Evolutionary conservation across 53 echinoderm and acorn worm genomes (phyloP), one percentile per base, ranked within the genome.

Genomic region (Actinopyga echinites): DNA sequence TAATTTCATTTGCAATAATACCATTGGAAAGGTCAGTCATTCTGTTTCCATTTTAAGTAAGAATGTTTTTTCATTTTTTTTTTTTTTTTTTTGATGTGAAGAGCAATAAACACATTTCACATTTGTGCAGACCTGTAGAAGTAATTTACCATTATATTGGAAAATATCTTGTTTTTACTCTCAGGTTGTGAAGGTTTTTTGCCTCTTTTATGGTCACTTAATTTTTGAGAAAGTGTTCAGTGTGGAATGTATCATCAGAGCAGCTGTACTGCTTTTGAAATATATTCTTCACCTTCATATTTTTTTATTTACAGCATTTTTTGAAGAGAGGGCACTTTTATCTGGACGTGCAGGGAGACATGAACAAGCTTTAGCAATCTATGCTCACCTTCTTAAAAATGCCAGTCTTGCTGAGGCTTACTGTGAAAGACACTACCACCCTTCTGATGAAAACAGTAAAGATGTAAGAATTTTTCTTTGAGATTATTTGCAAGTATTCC

Each of bases 361-460:
- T 66, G 96, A 96, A 64, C 93, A 96, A 74, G 92, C 96, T 0
- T 64, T 96, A 44, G 96, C 93, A n/a, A 94, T 96, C 56, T 96
- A 96, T 71, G 96, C 96, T 30, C 96, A 96, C 79, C 84, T 93
- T 55, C 86, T 96, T 56, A 93, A 92, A 67, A 91, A 93, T 75
- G 93, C 96, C 2, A 74, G 77, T 31, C 89, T 85, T 63, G 96
- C 96, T 12, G 92, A 96, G 78, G 93, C 93, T 57, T 96, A 89
- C 86, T 89, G 89, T 33, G 53, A 79, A 31, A 57, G 90, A 42
- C 90, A 90, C 57, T 93, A 87, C 60, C 68, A 85, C 45, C 80
- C 84, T n/a, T 82, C 84, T 23, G 84, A 69, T 6, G 84, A 87
- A 78, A 81, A 68, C 30, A 93, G 84, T 82, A 93, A 85, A 87